phyloP scores from a whole-genome alignment of 2,888 invertebrate species.

The Imbricaverruca yamaguchii region DNA sequence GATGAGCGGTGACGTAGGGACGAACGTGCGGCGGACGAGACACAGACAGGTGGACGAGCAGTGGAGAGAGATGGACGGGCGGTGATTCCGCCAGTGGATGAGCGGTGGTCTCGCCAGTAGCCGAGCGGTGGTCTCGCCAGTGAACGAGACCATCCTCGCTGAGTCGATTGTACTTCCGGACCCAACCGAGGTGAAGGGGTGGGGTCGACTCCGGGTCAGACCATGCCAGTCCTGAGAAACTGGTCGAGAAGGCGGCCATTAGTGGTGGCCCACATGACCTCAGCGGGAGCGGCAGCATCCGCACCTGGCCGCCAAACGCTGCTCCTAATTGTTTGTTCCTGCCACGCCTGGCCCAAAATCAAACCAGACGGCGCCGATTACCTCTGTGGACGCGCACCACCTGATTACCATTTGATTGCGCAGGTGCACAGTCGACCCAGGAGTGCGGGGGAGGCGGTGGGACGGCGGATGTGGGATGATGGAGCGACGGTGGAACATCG shows the following conservation, averaged over 20 bases:
- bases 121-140: background rate
- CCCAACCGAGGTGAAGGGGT: too few species aligned
- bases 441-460: background rate
- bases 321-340: constrained; percentile 18
- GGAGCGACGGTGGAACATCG: background rate
- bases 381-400: background rate
- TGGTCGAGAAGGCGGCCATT: background rate
- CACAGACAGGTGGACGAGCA: too few species aligned
- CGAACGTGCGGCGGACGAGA: background rate
- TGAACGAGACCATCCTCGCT: too few species aligned
- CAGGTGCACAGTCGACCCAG: background rate
- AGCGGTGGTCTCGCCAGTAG: background rate
- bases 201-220: too few species aligned
- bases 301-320: background rate
- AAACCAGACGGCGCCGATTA: background rate
- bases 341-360: background rate
- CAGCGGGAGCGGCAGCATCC: background rate
- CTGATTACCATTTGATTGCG: constrained; percentile 8
- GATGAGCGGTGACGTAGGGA: background rate
- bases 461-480: background rate
- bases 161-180: too few species aligned
- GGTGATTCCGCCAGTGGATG: too few species aligned
- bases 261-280: background rate
- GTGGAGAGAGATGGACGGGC: too few species aligned
- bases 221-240: too few species aligned